These are phyloP conservation scores for Masticophis lateralis DNA, from an alignment of 2,797 vertebrate species.

Conservation along the genomic window DNA sequence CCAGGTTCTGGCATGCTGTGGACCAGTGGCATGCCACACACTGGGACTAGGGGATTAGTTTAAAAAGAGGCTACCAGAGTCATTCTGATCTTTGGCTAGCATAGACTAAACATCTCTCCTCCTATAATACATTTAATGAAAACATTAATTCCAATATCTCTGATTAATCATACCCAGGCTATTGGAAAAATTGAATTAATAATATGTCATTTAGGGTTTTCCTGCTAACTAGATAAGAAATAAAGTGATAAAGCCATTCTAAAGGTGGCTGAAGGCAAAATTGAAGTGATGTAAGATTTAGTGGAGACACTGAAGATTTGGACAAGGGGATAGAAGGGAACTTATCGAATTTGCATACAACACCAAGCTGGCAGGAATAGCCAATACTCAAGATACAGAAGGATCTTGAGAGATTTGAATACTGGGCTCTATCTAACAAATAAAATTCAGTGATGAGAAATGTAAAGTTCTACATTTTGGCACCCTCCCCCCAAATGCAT, in stretches of 20 bases:
- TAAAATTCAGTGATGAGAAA: neutral
- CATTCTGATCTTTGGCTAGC: neutral
- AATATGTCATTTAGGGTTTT: neutral
- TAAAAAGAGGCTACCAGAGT: neutral
- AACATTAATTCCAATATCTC: neutral
- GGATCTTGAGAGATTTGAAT: neutral
- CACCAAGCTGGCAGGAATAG: neutral
- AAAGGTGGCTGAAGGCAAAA: neutral
- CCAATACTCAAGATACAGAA: neutral
- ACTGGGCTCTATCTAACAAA: neutral
- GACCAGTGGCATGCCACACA: neutral
- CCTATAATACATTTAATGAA: neutral
- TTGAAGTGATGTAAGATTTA: neutral
- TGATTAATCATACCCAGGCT: rapidly evolving
- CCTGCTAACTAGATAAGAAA: neutral
- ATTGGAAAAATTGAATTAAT: neutral
- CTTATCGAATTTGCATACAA: neutral
- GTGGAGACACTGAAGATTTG: neutral
- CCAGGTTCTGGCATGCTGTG: neutral
- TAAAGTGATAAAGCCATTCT: neutral
- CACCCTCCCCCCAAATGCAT: neutral
- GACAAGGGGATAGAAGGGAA: neutral
- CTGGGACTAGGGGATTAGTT: neutral
- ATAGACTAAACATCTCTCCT: neutral
- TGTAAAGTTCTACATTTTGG: neutral